A percentile compares a stretch with the other conserved stretches of the same genome.
Evolutionary conservation across 1,140 invertebrate genomes (phyloP).

Genomic region (Danaus plexippus): DNA sequence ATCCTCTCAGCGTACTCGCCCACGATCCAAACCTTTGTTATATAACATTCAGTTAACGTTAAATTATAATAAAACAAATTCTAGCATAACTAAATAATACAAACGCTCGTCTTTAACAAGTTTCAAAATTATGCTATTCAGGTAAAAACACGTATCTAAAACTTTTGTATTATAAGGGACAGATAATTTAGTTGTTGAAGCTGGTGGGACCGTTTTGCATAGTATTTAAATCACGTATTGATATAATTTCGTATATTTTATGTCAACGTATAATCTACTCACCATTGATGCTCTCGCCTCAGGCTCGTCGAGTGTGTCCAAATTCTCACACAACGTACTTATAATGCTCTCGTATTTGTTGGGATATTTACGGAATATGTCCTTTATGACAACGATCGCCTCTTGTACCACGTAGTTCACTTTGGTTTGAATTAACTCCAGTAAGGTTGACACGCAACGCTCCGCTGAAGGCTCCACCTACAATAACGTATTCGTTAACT

Average conservation of each 20-base stretch:
- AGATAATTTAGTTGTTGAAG: no score
- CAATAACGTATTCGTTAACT: no score
- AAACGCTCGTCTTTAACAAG: no score
- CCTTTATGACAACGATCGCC: slow-evolving; percentile 99
- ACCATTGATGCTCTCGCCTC: slow-evolving; percentile 99
- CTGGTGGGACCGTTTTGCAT: no score
- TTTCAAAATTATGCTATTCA: no score
- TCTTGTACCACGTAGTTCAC: slow-evolving; percentile 99
- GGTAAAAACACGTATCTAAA: no score
- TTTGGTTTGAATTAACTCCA: slow-evolving; percentile 99
- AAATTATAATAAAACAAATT: no score
- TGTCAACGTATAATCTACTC: slow-evolving; percentile 8
- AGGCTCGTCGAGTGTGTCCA: slow-evolving; percentile 98
- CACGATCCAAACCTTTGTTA: slow-evolving; percentile 92
- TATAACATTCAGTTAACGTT: no score
- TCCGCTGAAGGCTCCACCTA: slow-evolving; percentile 96
- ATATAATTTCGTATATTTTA: no score
- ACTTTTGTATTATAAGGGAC: no score
- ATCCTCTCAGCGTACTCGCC: slow-evolving; percentile 99
- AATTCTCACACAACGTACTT: slow-evolving; percentile 98
- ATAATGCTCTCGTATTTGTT: slow-evolving; percentile 99
- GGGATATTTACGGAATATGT: slow-evolving; percentile 99
- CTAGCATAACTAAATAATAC: no score
- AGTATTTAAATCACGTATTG: no score
- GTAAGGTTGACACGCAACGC: slow-evolving; percentile 96